Percentiles rank a stretch among this genome's conserved stretches.
Conservation (phyloP, 2,797 vertebrate genomes). For the Pteronotus mesoamericanus region DNA sequence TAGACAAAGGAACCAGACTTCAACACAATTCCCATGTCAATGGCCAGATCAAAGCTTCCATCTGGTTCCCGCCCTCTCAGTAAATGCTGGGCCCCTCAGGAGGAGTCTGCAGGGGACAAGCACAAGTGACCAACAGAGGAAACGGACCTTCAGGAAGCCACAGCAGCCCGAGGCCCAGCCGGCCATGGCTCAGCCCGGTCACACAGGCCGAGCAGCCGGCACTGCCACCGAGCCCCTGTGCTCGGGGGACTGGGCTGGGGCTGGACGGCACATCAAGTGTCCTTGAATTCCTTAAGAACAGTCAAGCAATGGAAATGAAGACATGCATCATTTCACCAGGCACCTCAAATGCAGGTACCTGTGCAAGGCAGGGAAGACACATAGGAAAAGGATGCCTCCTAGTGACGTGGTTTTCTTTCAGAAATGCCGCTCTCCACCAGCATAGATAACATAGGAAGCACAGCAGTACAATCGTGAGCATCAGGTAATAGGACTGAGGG, state of each 20-base stretch:
- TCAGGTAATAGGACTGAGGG: neutral
- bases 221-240: neutral
- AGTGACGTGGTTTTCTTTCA: neutral
- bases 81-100: neutral
- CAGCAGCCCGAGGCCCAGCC: neutral
- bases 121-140: neutral
- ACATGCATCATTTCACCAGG: neutral
- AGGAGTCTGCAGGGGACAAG: neutral
- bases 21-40: neutral
- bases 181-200: accelerated
- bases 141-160: accelerated
- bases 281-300: neutral
- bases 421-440: neutral
- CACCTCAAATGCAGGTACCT: neutral
- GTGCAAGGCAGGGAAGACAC: neutral
- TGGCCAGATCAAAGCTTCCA: neutral
- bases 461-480: neutral
- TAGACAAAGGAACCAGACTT: neutral
- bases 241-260: neutral
- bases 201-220: neutral
- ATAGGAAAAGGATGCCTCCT: neutral
- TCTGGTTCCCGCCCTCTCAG: neutral
- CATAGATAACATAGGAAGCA: neutral
- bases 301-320: neutral
- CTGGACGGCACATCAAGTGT: neutral